Evolutionary conservation across 2,113 vertebrate genomes (phyloP).

Genomic region (Heterochromis multidens): DNA sequence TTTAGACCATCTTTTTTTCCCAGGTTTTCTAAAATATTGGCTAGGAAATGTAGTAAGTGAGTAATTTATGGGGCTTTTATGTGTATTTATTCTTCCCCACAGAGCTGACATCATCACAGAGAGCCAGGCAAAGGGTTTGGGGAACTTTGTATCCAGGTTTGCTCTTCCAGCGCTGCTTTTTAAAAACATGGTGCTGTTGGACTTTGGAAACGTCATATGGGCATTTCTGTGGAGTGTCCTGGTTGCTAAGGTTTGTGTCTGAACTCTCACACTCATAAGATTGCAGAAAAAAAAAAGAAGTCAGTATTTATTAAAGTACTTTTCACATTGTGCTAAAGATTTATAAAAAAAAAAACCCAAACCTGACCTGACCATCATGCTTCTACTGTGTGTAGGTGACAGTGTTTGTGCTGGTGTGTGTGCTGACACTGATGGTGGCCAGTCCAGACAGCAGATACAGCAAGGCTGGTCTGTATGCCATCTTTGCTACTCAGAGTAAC

Average conservation of each 20-base stretch:
- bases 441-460: conserved; percentile 86
- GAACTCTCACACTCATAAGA: background rate
- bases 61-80: background rate
- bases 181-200: conserved; percentile 95
- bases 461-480: conserved; percentile 94
- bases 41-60: background rate
- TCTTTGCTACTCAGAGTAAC: conserved; percentile 98
- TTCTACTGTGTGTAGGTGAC: conserved; percentile 74
- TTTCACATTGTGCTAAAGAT: background rate
- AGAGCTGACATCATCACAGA: conserved; percentile 88
- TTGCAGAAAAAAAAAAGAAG: background rate
- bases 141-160: conserved; percentile 94
- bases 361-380: background rate
- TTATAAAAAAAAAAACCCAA: background rate
- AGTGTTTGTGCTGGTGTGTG: conserved; percentile 88
- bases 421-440: conserved; percentile 88
- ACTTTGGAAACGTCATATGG: conserved; percentile 92
- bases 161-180: conserved; percentile 94
- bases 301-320: background rate
- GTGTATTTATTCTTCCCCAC: background rate
- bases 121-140: conserved; percentile 89
- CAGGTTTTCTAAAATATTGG: fast-evolving
- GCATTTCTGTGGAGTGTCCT: conserved; percentile 91
- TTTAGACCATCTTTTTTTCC: too few species aligned
- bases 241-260: conserved; percentile 77